These are phyloP conservation scores for Paramormyrops hopkinsi DNA, from an alignment of 2,797 vertebrate species.

Conservation along the genomic window DNA sequence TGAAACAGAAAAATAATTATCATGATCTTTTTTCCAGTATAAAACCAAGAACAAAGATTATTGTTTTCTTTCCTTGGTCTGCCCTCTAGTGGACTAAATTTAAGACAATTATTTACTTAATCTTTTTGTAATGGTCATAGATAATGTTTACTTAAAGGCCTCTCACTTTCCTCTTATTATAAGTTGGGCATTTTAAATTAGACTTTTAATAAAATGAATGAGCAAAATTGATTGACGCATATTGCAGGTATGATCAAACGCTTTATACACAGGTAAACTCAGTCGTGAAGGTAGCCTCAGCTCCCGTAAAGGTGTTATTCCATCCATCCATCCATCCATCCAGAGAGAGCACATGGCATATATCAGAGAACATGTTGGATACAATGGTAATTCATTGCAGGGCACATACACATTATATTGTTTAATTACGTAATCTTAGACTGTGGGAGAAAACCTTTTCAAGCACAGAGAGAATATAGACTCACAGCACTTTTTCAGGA, in stretches of 20 bases:
- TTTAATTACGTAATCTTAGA: not conserved
- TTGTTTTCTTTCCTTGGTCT: not conserved
- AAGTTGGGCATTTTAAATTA: not conserved
- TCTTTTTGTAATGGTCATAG: no score
- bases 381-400: not conserved
- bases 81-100: slow-evolving; percentile 7
- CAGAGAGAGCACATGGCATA: not conserved
- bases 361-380: not conserved
- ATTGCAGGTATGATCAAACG: not conserved
- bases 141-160: not conserved
- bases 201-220: not conserved
- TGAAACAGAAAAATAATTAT: not conserved
- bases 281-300: not conserved
- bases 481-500: not conserved
- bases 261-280: not conserved
- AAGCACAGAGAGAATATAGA: not conserved
- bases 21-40: not conserved
- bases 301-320: not conserved
- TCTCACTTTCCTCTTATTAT: not conserved
- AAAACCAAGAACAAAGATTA: not conserved
- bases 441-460: not conserved
- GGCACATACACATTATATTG: not conserved
- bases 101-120: not conserved
- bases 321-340: not conserved
- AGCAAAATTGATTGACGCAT: not conserved